Evolutionary conservation across 1,140 invertebrate species (phyloP), one percentile per base, ranked within the genome.

Genomic region (Drosophila pruinosa): DNA sequence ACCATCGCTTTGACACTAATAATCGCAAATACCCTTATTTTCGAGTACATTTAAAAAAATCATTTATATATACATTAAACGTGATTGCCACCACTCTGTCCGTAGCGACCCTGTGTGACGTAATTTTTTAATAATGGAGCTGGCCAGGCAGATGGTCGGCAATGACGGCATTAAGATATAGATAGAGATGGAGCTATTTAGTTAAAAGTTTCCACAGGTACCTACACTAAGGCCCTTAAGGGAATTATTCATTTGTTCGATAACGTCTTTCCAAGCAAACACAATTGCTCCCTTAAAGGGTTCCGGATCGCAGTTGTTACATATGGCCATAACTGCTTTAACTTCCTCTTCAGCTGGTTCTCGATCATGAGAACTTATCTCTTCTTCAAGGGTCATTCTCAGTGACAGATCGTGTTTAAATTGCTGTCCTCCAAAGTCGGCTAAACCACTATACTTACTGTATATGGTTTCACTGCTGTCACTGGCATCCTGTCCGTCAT

Each of bases 331-430:
- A 1, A 96, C 95, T 1, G 94, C 94, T 65, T 92, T 94, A 0
- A 96, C 96, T 89, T 97, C 96, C 15, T 94, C 95, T 89, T 97
- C 96, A 0, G 96, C 96, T 0, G 96, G 95, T 72, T 96, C 96
- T n/a, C 95, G 92, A 73, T 96, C 95, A 24, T 95, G 93, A 36
- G 93, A 92, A 90, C 93, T 85, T 45, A 92, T 88, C 57, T 91
- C 83, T 91, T 92, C 78, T 72, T 91, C 75, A 14, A 91, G 53
- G 8, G 75, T 88, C 75, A 83, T 89, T 45, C 72, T 79, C 0
- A 68, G 21, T 0, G 57, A 79, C 3, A 91, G 57, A 26, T 91
- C 82, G 21, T 89, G 76, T 24, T 92, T 91, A 12, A 91, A 90
- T 21, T 89, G 77, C 45, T 94, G 94, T 3, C 93, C 92, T 0